phyloP scores from a whole-genome alignment of 2,797 vertebrate species.

The Molossus alvarezi region DNA sequence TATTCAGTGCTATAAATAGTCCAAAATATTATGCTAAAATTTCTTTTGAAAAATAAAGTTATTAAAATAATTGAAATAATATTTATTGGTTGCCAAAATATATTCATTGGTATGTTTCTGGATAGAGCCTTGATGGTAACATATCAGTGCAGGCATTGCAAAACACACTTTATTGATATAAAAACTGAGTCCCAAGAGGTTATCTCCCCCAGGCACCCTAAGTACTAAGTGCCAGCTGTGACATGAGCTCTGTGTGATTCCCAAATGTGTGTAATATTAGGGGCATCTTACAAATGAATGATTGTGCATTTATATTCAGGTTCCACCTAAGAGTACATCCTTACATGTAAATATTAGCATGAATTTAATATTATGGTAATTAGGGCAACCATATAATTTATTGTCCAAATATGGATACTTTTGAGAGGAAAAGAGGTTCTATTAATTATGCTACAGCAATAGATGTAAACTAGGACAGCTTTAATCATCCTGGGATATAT shows the following conservation, averaged over 20 bases:
- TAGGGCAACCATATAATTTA: not conserved
- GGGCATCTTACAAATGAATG: not conserved
- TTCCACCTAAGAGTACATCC: not conserved
- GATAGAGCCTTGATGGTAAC: not conserved
- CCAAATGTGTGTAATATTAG: not conserved
- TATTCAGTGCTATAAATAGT: conserved; percentile 79
- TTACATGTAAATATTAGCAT: not conserved
- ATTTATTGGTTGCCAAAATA: not conserved
- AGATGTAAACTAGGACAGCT: not conserved
- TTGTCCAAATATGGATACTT: not conserved
- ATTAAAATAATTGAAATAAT: conserved; percentile 37
- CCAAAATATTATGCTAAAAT: conserved; percentile 79
- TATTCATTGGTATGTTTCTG: conserved; percentile 23
- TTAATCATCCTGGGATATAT: not conserved
- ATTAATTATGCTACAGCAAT: not conserved
- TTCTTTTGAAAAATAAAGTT: conserved; percentile 62
- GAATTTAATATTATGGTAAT: not conserved
- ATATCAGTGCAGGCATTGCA: not conserved
- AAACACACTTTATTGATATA: conserved; percentile 40
- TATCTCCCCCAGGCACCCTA: not conserved
- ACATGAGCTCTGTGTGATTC: not conserved
- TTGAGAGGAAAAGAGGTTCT: not conserved
- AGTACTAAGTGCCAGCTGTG: not conserved
- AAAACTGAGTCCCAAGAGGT: not conserved
- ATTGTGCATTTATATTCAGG: conserved; percentile 62